Conservation (phyloP, 2,113 vertebrate species). For the Saccopteryx leptura region DNA sequence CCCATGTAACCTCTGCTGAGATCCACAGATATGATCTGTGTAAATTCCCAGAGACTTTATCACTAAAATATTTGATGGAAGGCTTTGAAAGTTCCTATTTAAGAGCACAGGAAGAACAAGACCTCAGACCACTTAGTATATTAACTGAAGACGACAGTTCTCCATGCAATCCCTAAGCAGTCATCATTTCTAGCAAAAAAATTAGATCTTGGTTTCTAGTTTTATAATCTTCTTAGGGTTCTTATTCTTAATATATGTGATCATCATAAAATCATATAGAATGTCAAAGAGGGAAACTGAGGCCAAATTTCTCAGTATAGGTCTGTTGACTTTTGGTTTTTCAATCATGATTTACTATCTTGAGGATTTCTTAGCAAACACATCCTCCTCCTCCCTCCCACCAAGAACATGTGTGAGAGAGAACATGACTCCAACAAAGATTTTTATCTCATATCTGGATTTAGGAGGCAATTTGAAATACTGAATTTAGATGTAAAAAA, state of each 20-base stretch:
- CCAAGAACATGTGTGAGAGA: neutral
- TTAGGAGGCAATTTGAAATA: neutral
- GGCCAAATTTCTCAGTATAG: neutral
- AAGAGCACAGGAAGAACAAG: neutral
- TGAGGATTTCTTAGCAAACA: neutral
- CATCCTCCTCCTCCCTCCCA: neutral
- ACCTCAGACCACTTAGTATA: neutral
- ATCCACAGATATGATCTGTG: neutral
- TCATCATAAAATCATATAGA: neutral
- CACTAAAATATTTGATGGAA: neutral
- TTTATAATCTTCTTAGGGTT: neutral
- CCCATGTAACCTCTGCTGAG: neutral
- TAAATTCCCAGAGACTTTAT: neutral
- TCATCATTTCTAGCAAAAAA: neutral
- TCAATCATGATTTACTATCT: neutral
- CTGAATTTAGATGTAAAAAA: neutral
- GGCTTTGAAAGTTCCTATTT: neutral
- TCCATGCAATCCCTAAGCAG: neutral
- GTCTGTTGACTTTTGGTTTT: neutral
- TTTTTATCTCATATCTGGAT: neutral
- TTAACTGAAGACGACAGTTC: neutral
- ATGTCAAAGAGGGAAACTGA: neutral
- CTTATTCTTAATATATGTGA: constrained; percentile 14
- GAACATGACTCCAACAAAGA: neutral
- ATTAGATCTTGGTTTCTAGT: neutral